A percentile compares a stretch with the other conserved stretches of the same genome.
Conservation (phyloP, 2,797 vertebrate genomes). For the Mionectes olivaceus region DNA sequence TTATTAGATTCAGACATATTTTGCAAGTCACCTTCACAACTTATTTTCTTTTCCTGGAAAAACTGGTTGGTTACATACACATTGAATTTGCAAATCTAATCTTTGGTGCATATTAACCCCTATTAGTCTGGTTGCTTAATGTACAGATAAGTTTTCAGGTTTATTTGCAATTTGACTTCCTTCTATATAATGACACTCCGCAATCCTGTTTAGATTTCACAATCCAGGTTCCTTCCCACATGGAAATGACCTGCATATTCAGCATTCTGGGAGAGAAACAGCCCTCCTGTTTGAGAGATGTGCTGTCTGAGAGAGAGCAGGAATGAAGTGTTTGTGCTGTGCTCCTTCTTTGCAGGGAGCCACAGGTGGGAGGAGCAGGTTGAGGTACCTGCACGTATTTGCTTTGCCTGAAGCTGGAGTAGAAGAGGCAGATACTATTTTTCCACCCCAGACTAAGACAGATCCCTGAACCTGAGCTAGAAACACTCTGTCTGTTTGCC, state of each 20-base stretch:
- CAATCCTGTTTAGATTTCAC: neutral
- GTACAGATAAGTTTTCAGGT: neutral
- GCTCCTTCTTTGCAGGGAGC: neutral
- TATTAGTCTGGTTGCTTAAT: slow-evolving; percentile 9
- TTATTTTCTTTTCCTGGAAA: slow-evolving; percentile 55
- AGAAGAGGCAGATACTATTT: neutral
- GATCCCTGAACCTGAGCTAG: neutral
- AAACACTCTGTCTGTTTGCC: neutral
- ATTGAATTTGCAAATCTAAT: slow-evolving; percentile 61
- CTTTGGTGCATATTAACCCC: slow-evolving; percentile 19
- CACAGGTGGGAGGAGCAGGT: neutral
- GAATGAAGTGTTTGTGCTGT: neutral
- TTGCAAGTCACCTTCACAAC: slow-evolving; percentile 69
- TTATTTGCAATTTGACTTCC: neutral
- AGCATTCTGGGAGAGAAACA: neutral
- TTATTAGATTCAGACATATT: slow-evolving; percentile 42
- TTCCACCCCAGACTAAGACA: neutral
- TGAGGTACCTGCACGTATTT: neutral
- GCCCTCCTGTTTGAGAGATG: neutral
- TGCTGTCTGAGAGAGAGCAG: neutral
- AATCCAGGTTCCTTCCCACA: neutral
- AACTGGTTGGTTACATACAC: slow-evolving; percentile 47
- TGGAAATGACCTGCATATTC: neutral
- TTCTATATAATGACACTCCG: neutral
- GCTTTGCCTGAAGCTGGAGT: neutral